Conservation (phyloP, 2,888 invertebrate species). For the Microctonus aethiopoides region DNA sequence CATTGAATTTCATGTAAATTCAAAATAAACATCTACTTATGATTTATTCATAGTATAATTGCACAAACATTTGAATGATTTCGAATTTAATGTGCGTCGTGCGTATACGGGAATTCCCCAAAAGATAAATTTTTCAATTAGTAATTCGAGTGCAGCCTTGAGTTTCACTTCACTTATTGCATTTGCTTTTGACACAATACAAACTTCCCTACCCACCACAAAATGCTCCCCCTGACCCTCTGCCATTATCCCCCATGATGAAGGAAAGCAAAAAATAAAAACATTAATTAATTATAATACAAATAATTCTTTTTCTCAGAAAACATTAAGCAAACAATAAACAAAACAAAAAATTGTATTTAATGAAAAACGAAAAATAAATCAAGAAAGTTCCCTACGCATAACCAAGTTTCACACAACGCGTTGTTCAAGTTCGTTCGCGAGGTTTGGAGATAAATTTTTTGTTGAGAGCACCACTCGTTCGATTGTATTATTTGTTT, state of each 20-base stretch:
- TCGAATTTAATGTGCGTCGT: conserved; percentile 38
- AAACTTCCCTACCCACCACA: conserved; percentile 50
- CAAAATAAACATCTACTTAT: neutral
- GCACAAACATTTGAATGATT: conserved; percentile 18
- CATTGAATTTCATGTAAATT: neutral
- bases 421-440: conserved; percentile 65
- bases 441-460: conserved; percentile 46
- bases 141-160: conserved; percentile 64
- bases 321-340: conserved; percentile 7
- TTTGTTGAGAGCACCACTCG: conserved; percentile 28
- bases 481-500: conserved; percentile 6
- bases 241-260: neutral
- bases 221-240: conserved; percentile 48
- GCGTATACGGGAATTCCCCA: conserved; percentile 49
- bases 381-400: conserved; percentile 41
- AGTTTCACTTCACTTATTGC: conserved; percentile 65
- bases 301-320: conserved; percentile 22
- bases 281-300: conserved; percentile 22
- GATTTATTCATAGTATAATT: neutral
- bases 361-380: conserved; percentile 33
- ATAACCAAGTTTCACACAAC: conserved; percentile 59
- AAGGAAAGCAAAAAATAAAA: conserved; percentile 33
- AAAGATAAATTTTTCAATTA: conserved; percentile 52
- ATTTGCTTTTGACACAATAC: conserved; percentile 67
- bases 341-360: conserved; percentile 36